phyloP scores from a whole-genome alignment of 2,888 invertebrate species.

The Erynnis tages region DNA sequence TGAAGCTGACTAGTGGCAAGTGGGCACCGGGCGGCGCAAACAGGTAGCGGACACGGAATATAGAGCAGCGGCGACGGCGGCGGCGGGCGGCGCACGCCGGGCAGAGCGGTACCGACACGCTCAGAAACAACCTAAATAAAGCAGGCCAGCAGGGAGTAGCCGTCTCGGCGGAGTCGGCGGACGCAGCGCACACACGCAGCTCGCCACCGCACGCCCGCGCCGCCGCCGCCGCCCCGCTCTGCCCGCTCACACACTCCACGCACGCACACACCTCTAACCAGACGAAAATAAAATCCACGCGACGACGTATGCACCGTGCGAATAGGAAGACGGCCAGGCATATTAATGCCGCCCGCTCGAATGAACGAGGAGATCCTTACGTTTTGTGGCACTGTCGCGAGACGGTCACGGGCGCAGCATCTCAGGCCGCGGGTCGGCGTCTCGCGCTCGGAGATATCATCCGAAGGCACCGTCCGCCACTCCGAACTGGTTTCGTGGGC shows the following conservation, averaged over 20 bases:
- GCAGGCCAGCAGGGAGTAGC: slow-evolving; percentile 71
- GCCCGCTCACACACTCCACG: slow-evolving; percentile 32
- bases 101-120: slow-evolving; percentile 51
- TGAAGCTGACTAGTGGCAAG: slow-evolving; percentile 37
- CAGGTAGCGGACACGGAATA: slow-evolving; percentile 37
- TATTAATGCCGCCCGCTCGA: slow-evolving; percentile 56
- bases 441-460: slow-evolving; percentile 65
- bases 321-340: slow-evolving; percentile 74
- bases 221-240: no score
- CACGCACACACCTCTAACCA: slow-evolving; percentile 69
- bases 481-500: slow-evolving; percentile 67
- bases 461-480: slow-evolving; percentile 63
- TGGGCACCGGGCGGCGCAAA: slow-evolving; percentile 26
- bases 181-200: slow-evolving; percentile 51
- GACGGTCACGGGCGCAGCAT: slow-evolving; percentile 80
- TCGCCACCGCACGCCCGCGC: slow-evolving; percentile 37
- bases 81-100: slow-evolving; percentile 38
- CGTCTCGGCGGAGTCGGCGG: slow-evolving; percentile 63
- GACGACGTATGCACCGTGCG: slow-evolving; percentile 75
- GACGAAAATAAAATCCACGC: slow-evolving; percentile 79
- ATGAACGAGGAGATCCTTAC: slow-evolving; percentile 77
- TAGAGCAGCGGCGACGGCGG: slow-evolving; percentile 36
- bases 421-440: slow-evolving; percentile 70
- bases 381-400: slow-evolving; percentile 78
- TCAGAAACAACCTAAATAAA: slow-evolving; percentile 76